These are phyloP conservation scores for Melipona beecheii DNA, from an alignment of 2,888 invertebrate species.

Conservation along the genomic window DNA sequence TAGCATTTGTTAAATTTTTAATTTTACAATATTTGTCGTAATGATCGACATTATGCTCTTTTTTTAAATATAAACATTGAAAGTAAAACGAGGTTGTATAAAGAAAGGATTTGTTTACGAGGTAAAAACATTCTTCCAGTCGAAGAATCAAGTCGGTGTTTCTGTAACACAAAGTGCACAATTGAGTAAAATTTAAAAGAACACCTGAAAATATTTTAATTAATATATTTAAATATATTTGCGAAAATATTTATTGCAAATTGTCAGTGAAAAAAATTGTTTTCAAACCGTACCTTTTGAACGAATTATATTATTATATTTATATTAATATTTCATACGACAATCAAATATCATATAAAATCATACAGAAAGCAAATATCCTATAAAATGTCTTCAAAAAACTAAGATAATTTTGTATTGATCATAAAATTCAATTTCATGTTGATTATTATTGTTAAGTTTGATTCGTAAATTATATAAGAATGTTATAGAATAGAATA, in stretches of 20 bases:
- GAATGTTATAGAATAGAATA: not conserved
- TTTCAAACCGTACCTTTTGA: not conserved
- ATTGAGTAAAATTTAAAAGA: slow-evolving; percentile 19
- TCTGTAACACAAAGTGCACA: slow-evolving; percentile 55
- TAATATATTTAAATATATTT: not conserved
- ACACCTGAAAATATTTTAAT: not conserved
- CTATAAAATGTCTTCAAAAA: not conserved
- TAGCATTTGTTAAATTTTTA: not conserved
- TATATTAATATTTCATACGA: not conserved
- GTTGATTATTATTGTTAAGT: not conserved
- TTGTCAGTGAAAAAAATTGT: not conserved
- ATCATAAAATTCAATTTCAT: not conserved
- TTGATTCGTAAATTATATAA: not conserved
- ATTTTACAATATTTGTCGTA: not conserved
- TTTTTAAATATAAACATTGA: slow-evolving; percentile 2
- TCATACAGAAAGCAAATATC: not conserved
- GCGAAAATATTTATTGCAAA: not conserved
- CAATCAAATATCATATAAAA: no score
- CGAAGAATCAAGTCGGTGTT: slow-evolving; percentile 52
- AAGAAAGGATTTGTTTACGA: slow-evolving; percentile 35
- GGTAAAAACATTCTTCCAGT: slow-evolving; percentile 57
- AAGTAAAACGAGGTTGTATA: slow-evolving; percentile 27
- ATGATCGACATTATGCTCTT: not conserved
- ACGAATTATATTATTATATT: not conserved
- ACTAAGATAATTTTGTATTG: no score